A percentile compares a stretch with the other conserved stretches of the same genome.
Conservation (phyloP, 2,888 invertebrate genomes). For the Drosophila helvetica region DNA sequence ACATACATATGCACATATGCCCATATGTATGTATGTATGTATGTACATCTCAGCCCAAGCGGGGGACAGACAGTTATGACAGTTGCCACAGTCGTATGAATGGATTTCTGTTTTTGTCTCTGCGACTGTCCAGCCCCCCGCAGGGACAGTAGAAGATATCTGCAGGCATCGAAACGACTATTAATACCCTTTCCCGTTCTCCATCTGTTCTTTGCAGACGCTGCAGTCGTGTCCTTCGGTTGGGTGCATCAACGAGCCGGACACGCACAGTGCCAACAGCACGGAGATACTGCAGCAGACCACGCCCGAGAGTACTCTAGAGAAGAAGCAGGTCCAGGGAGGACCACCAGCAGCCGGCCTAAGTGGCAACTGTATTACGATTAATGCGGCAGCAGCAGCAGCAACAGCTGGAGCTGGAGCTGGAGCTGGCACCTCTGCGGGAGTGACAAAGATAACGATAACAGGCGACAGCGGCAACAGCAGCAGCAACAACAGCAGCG, state of each 20-base stretch:
- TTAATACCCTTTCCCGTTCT: not conserved
- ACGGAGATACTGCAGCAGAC: slow-evolving; percentile 80
- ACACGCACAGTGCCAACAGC: slow-evolving; percentile 79
- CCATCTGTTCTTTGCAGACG: slow-evolving; percentile 85
- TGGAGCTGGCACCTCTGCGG: slow-evolving; percentile 48
- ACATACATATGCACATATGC: slow-evolving; percentile 2
- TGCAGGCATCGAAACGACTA: not conserved
- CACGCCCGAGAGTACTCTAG: slow-evolving; percentile 78
- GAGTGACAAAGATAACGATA: slow-evolving; percentile 69
- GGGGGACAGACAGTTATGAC: slow-evolving; percentile 26
- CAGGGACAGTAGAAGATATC: too few species aligned
- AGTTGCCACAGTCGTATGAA: slow-evolving; percentile 24
- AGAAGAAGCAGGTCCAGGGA: slow-evolving; percentile 56
- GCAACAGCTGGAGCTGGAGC: too few species aligned
- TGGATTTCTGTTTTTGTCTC: slow-evolving; percentile 14
- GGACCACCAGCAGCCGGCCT: slow-evolving; percentile 18
- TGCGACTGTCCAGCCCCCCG: not conserved
- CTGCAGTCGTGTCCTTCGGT: slow-evolving; percentile 88
- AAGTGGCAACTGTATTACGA: slow-evolving; percentile 58
- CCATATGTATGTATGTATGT: too few species aligned
- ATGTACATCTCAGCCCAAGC: not conserved
- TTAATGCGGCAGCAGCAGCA: slow-evolving; percentile 47
- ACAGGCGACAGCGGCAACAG: slow-evolving; percentile 53
- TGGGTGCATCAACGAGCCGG: slow-evolving; percentile 82
- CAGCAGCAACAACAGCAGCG: slow-evolving; percentile 18